Conservation (phyloP, 2,113 vertebrate genomes). For the Odocoileus virginianus region DNA sequence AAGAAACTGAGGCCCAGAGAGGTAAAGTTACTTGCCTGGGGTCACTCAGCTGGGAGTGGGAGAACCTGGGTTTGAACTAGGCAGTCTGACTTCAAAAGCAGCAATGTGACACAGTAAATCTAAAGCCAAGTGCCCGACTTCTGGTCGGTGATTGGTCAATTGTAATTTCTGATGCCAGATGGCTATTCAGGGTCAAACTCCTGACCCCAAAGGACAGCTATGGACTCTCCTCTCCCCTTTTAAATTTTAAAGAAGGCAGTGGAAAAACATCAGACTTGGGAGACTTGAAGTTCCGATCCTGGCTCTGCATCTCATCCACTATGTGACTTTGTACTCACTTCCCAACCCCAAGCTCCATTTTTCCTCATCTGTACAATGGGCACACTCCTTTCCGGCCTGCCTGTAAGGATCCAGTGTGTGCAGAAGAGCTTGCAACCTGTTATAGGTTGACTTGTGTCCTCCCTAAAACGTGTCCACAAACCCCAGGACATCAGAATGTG, state of each 20-base stretch:
- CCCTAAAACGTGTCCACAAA: too few relatives aligned
- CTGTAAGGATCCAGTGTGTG: background rate
- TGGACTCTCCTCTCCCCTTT: background rate
- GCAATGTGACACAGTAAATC: background rate
- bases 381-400: background rate
- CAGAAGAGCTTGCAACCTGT: background rate
- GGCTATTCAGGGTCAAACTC: background rate
- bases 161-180: background rate
- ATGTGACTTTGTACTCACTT: fast-evolving
- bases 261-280: background rate
- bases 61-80: background rate
- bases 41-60: background rate
- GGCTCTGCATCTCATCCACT: background rate
- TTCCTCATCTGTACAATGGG: background rate
- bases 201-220: background rate
- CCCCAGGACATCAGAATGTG: background rate
- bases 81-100: background rate
- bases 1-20: background rate
- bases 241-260: background rate
- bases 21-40: background rate
- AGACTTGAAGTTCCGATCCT: background rate
- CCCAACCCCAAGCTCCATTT: background rate
- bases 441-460: background rate
- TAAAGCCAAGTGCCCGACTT: background rate
- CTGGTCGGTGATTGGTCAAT: background rate